Evolutionary conservation across 2,888 invertebrate species (phyloP).

Genomic region (Caenorhabditis afra): DNA sequence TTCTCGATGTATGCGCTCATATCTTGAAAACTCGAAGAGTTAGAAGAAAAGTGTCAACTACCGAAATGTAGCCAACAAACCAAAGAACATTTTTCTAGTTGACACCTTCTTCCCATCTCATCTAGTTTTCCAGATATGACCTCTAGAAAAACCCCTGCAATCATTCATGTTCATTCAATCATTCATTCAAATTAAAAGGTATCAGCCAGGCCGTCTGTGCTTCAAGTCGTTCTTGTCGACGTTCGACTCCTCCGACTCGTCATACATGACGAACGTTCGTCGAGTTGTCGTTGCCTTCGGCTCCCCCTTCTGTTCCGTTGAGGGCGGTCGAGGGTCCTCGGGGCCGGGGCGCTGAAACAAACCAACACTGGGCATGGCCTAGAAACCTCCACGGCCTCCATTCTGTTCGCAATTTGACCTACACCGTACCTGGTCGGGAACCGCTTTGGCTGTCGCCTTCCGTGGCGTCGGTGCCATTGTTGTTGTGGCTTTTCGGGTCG

Average conservation of each 20-base stretch:
- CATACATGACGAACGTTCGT: conserved; percentile 46
- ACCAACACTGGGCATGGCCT: neutral
- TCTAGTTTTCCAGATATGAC: no score
- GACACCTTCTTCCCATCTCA: no score
- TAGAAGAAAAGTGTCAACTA: no score
- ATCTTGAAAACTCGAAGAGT: no score
- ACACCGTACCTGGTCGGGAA: conserved; percentile 19
- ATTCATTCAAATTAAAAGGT: no score
- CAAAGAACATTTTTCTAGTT: no score
- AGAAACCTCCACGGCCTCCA: no score
- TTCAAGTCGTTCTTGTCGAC: conserved; percentile 10
- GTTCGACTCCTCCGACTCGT: conserved; percentile 1
- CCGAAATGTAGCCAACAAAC: no score
- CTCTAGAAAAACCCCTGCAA: no score
- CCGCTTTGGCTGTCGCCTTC: conserved; percentile 1
- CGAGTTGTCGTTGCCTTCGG: conserved; percentile 27
- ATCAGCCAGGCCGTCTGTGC: no score
- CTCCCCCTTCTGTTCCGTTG: neutral
- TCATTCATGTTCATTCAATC: no score
- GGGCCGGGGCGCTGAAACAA: neutral
- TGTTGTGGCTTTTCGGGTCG: neutral
- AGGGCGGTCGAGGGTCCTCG: neutral
- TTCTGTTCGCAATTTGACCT: neutral
- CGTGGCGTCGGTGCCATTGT: neutral
- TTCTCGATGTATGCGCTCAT: no score